Conservation (phyloP, 2,888 invertebrate species). For the Carabus problematicus region DNA sequence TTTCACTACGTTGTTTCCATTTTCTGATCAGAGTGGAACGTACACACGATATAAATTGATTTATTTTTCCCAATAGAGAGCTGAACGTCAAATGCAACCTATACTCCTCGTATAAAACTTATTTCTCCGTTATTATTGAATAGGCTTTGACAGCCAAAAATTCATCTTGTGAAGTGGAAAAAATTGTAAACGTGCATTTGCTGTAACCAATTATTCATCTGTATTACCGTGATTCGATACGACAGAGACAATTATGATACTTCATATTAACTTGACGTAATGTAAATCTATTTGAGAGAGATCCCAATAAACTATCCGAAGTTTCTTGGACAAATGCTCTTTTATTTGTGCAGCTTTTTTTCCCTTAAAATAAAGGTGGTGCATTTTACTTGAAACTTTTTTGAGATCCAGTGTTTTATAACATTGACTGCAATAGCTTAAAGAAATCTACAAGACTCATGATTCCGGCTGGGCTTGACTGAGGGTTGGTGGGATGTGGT, state of each 20-base stretch:
- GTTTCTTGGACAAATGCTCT: constrained; percentile 20
- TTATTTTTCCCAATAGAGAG: constrained; percentile 32
- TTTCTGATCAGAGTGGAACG: constrained; percentile 32
- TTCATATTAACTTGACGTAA: constrained; percentile 18
- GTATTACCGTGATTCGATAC: no score
- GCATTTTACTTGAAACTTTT: constrained; percentile 27
- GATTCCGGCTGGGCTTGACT: neutral
- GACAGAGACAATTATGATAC: neutral
- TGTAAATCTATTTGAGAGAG: constrained; percentile 8
- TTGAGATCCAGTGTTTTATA: constrained; percentile 8
- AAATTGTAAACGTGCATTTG: neutral
- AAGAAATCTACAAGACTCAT: constrained; percentile 10
- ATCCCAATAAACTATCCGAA: no score
- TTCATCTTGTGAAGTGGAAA: constrained; percentile 33
- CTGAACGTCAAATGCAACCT: constrained; percentile 30
- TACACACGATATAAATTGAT: constrained; percentile 37
- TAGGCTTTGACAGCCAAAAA: constrained; percentile 35
- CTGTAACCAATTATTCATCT: no score
- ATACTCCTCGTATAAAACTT: constrained; percentile 32
- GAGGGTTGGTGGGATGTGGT: neutral
- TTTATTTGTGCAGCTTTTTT: constrained; percentile 25
- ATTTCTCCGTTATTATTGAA: constrained; percentile 32
- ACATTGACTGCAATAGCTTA: constrained; percentile 19
- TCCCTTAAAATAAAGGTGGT: constrained; percentile 3
- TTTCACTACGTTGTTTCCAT: neutral